Conservation (phyloP, 2,113 vertebrate species). For the Chloropsis cyanopogon region DNA sequence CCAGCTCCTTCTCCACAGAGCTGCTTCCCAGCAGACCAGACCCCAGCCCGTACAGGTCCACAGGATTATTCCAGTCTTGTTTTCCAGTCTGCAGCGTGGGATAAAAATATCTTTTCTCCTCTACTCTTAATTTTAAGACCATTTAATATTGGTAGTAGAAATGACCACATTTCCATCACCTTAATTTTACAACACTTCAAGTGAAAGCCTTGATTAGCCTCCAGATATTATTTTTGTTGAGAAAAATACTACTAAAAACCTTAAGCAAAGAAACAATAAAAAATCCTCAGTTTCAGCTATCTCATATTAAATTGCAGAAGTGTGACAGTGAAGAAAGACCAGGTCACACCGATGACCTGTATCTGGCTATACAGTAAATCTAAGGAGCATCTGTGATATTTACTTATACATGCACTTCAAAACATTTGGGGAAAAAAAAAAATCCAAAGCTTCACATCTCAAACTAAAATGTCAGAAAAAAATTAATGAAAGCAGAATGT, state of each 20-base stretch:
- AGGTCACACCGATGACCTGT: not conserved
- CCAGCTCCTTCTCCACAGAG: fast-evolving
- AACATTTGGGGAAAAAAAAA: not conserved
- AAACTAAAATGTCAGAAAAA: not conserved
- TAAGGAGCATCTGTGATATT: not conserved
- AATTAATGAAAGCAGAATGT: not conserved
- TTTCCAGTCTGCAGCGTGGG: not conserved
- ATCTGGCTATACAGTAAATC: not conserved
- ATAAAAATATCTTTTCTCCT: not conserved
- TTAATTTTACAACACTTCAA: not conserved
- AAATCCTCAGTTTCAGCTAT: not conserved
- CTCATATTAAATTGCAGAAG: not conserved
- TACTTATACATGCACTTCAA: not conserved
- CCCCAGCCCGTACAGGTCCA: not conserved
- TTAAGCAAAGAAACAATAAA: not conserved
- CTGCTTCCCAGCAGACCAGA: not conserved
- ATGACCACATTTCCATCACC: not conserved
- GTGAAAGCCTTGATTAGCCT: not conserved
- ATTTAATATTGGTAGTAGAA: not conserved
- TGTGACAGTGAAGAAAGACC: not conserved
- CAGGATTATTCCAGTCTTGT: not conserved
- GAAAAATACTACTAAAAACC: not conserved
- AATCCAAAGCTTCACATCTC: not conserved
- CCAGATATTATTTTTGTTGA: not conserved
- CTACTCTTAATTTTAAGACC: not conserved